Evolutionary conservation across 2,113 vertebrate genomes (phyloP).

Genomic region (Pangasianodon hypophthalmus): DNA sequence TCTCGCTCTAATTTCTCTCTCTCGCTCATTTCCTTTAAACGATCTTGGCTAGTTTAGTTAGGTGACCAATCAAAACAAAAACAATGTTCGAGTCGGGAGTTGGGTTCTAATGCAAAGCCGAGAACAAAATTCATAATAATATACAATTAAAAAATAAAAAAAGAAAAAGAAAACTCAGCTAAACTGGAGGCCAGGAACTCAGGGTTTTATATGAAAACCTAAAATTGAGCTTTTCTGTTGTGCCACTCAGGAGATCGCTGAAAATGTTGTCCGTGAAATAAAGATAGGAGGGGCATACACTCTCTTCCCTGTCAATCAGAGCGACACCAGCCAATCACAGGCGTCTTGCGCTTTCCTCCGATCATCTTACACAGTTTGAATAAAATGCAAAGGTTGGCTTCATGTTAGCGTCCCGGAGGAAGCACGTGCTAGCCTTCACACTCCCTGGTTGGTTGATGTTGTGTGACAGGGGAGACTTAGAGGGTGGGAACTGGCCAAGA

Average conservation of each 20-base stretch:
- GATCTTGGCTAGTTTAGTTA: not conserved
- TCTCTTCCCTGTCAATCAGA: not conserved
- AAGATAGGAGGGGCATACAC: not conserved
- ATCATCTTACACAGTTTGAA: not conserved
- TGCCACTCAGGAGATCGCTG: not conserved
- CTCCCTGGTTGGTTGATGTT: too few species aligned
- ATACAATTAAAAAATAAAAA: too few species aligned
- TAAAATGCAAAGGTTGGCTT: not conserved
- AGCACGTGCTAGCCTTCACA: too few species aligned
- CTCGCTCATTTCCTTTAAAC: not conserved
- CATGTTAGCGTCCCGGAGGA: too few species aligned
- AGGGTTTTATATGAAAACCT: not conserved
- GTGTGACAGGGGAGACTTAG: too few species aligned
- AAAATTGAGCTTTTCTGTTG: not conserved
- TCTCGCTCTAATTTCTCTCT: too few species aligned
- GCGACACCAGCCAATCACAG: not conserved
- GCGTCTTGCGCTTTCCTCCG: not conserved
- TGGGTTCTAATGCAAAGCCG: not conserved
- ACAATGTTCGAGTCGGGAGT: not conserved
- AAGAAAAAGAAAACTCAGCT: not conserved
- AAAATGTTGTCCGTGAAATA: not conserved
- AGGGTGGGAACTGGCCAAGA: too few species aligned
- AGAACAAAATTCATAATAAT: not conserved
- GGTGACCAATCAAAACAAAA: conserved; percentile 4
- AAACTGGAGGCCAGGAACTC: not conserved